Percentiles rank a stretch among this genome's conserved stretches.
Evolutionary conservation across 2,797 vertebrate genomes (phyloP).

Genomic region (Gymnocypris eckloni): DNA sequence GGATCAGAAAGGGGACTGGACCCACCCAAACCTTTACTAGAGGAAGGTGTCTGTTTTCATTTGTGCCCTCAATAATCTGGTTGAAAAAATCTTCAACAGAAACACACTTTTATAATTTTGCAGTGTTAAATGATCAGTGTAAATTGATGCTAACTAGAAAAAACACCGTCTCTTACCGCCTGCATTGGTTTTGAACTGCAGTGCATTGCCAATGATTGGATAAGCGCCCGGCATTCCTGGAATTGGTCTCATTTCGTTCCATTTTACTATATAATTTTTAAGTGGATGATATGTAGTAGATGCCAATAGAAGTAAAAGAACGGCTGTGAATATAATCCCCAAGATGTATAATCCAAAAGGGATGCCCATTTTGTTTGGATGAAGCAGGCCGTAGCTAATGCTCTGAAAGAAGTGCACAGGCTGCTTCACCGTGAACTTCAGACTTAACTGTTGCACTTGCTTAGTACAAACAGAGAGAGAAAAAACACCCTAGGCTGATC

Average conservation of each 20-base stretch:
- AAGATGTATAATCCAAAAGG: conserved; percentile 52
- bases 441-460: conserved; percentile 43
- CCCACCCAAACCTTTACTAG: conserved; percentile 65
- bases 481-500: conserved; percentile 12
- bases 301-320: conserved; percentile 56
- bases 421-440: conserved; percentile 54
- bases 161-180: conserved; percentile 53
- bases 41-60: conserved; percentile 63
- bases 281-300: conserved; percentile 52
- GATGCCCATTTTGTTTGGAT: conserved; percentile 57
- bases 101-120: conserved; percentile 6
- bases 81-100: conserved; percentile 64
- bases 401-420: not conserved
- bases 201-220: conserved; percentile 65
- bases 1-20: conserved; percentile 63
- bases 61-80: conserved; percentile 64
- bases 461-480: conserved; percentile 39
- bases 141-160: not conserved
- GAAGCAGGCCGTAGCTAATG: conserved; percentile 15
- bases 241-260: conserved; percentile 65
- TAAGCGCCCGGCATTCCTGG: conserved; percentile 60
- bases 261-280: conserved; percentile 61
- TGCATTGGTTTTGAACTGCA: conserved; percentile 63
- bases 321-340: conserved; percentile 45
- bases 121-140: not conserved